phyloP scores from a whole-genome alignment of 2,888 invertebrate genomes.

The Gari tellinella region DNA sequence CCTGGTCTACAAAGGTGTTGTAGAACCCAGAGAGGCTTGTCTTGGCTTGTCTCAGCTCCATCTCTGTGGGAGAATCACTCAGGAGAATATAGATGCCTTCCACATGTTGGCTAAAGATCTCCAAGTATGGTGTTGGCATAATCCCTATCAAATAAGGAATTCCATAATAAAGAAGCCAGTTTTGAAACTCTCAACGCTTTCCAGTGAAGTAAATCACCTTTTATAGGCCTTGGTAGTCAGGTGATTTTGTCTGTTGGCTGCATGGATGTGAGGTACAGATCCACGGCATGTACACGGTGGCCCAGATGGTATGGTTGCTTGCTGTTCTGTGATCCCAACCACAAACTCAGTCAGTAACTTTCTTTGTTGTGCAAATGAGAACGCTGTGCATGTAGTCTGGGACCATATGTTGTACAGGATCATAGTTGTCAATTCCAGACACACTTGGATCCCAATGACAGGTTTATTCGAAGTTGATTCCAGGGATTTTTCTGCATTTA shows the following conservation, averaged over 20 bases:
- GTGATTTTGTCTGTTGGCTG: conserved; percentile 30
- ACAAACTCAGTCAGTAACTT: conserved; percentile 9
- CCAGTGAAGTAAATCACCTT: conserved; percentile 15
- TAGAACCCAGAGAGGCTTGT: neutral
- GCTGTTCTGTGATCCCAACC: conserved; percentile 8
- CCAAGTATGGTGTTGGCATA: conserved; percentile 16
- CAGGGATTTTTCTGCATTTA: conserved; percentile 13
- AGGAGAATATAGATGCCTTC: conserved; percentile 35
- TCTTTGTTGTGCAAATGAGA: conserved; percentile 18
- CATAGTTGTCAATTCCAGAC: conserved; percentile 8
- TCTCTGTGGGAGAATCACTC: conserved; percentile 14
- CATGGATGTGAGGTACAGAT: conserved; percentile 15
- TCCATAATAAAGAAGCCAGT: conserved; percentile 28
- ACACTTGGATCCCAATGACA: conserved; percentile 8
- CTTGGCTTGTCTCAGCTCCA: conserved; percentile 1
- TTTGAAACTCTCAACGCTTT: conserved; percentile 43
- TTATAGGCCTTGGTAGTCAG: conserved; percentile 25
- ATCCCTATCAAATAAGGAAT: conserved; percentile 30
- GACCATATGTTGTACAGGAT: conserved; percentile 4
- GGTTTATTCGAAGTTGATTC: neutral
- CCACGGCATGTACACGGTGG: conserved; percentile 5
- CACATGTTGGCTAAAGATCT: conserved; percentile 19
- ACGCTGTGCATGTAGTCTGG: conserved; percentile 32
- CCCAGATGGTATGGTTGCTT: conserved; percentile 25
- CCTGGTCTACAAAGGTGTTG: too few relatives aligned